Percentiles rank a stretch among this genome's conserved stretches.
phyloP scores from a whole-genome alignment of 2,797 vertebrate genomes.

The Sorex maritimensis region DNA sequence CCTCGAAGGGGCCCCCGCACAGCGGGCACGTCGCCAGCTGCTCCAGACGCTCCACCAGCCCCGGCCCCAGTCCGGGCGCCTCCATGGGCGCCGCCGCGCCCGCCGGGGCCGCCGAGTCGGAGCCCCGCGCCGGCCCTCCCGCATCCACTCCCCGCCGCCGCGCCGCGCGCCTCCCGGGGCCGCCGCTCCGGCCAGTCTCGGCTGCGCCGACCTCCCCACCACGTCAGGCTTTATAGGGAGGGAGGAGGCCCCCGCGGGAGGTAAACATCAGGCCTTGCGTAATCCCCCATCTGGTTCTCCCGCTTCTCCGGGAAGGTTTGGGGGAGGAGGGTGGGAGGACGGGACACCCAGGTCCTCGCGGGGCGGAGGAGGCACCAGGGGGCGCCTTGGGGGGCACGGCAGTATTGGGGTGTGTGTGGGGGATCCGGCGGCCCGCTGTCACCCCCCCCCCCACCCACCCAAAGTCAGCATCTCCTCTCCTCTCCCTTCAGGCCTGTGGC shows the following conservation, averaged over 20 bases:
- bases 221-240: slow-evolving; percentile 82
- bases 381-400: background rate
- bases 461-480: background rate
- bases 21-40: slow-evolving; percentile 95
- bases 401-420: background rate
- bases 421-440: background rate
- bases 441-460: rapidly evolving
- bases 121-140: slow-evolving; percentile 4
- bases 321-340: background rate
- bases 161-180: background rate
- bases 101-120: slow-evolving; percentile 25
- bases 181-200: background rate
- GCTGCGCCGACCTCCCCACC: slow-evolving; percentile 32
- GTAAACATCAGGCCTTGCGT: slow-evolving; percentile 86
- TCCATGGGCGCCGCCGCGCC: slow-evolving; percentile 76
- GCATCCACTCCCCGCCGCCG: slow-evolving; percentile 57
- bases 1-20: slow-evolving; percentile 95
- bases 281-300: slow-evolving; percentile 80
- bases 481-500: background rate
- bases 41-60: slow-evolving; percentile 94
- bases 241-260: slow-evolving; percentile 81
- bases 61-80: slow-evolving; percentile 83
- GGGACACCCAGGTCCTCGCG: background rate
- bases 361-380: background rate
- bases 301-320: slow-evolving; percentile 59